Conservation (phyloP, 2,888 invertebrate species). For the Leucophenga montana region DNA sequence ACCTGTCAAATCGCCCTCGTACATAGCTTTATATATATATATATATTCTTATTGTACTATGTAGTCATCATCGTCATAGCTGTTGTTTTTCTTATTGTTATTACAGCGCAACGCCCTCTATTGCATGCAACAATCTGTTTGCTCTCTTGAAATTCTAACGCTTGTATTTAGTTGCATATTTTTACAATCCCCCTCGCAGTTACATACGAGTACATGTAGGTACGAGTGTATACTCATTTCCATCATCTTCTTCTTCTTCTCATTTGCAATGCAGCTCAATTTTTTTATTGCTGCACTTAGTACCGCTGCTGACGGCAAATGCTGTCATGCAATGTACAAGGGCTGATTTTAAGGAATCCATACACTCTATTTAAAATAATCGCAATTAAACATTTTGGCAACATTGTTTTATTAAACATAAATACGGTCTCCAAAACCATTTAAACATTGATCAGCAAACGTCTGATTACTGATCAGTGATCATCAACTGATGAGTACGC, state of each 20-base stretch:
- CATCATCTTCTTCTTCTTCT: background rate
- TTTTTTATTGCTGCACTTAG: constrained; percentile 22
- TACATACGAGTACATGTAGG: background rate
- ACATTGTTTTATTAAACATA: no score
- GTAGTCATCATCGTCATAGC: background rate
- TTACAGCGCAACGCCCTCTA: constrained; percentile 32
- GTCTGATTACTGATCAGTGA: no score
- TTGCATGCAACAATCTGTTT: constrained; percentile 24
- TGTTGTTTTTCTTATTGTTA: constrained; percentile 2
- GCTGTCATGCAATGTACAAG: no score
- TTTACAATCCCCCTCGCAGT: background rate
- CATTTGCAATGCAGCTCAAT: constrained; percentile 15
- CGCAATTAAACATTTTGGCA: no score
- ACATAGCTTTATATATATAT: no score
- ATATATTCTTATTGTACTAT: no score
- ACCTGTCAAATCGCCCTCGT: no score
- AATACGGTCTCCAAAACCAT: no score
- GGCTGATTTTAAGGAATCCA: no score
- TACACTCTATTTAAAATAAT: no score
- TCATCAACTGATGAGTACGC: no score
- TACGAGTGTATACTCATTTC: background rate
- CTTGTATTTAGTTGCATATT: background rate
- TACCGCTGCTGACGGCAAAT: background rate
- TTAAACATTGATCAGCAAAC: no score
- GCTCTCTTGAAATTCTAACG: background rate